Evolutionary conservation across 2,797 vertebrate genomes (phyloP).

Genomic region (Tarsius wallacei): DNA sequence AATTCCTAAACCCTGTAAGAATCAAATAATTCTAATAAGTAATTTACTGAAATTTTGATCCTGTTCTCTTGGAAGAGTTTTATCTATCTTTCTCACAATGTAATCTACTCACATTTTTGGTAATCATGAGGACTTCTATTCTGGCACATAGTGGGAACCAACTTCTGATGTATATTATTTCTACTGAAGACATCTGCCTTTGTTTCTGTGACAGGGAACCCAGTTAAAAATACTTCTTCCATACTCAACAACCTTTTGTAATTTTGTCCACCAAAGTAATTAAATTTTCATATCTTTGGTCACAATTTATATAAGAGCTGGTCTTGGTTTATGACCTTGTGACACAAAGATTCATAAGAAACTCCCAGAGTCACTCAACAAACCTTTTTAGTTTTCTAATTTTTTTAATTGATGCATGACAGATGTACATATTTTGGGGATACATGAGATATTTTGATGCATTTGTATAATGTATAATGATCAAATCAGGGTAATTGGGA

Average conservation of each 20-base stretch:
- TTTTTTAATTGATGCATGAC: neutral
- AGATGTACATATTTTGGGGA: neutral
- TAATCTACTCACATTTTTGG: conserved; percentile 57
- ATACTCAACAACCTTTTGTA: neutral
- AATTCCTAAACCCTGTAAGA: neutral
- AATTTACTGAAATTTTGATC: conserved; percentile 82
- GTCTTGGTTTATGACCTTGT: neutral
- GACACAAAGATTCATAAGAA: neutral
- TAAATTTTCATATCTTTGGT: conserved; percentile 60
- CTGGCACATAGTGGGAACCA: conserved; percentile 69
- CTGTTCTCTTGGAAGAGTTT: conserved; percentile 77
- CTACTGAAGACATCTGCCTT: conserved; percentile 68
- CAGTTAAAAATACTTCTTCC: conserved; percentile 35
- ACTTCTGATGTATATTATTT: conserved; percentile 69
- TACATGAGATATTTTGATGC: neutral
- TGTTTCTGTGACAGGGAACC: conserved; percentile 65
- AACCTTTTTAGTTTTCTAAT: neutral
- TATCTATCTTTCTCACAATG: conserved; percentile 39
- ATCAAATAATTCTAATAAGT: conserved; percentile 76
- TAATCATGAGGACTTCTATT: conserved; percentile 71
- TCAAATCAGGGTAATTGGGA: neutral
- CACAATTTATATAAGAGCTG: conserved; percentile 20
- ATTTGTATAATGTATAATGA: neutral
- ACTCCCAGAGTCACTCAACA: neutral
- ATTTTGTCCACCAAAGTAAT: conserved; percentile 52